Evolutionary conservation across 2,888 invertebrate genomes (phyloP).

Genomic region (Netelia virgata): DNA sequence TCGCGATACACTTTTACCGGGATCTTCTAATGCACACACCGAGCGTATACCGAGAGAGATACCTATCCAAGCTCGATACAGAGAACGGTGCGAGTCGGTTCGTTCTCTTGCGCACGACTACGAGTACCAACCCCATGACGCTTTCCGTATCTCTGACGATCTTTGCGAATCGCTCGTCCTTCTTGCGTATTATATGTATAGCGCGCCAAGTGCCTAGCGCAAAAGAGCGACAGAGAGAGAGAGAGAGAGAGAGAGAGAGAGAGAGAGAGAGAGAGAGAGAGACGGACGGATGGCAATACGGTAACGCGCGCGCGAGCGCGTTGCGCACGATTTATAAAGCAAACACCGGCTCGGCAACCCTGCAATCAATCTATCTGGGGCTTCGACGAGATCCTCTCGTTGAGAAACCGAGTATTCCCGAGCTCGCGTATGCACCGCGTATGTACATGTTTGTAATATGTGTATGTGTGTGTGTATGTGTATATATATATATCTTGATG

Average conservation of each 20-base stretch:
- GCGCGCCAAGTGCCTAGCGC: conserved; percentile 30
- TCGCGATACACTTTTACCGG: not conserved
- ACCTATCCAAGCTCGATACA: not conserved
- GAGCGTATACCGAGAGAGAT: not conserved
- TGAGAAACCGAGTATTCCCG: not conserved
- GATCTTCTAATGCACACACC: not conserved
- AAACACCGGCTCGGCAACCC: conserved; percentile 81
- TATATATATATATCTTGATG: conserved; percentile 5
- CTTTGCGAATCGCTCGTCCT: conserved; percentile 36
- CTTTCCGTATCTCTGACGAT: not conserved
- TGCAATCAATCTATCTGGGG: conserved; percentile 81
- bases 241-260: no score
- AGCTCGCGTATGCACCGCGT: conserved; percentile 1
- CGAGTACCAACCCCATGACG: not conserved
- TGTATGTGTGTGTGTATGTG: not conserved
- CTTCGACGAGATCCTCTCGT: conserved; percentile 52
- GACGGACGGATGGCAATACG: conserved; percentile 9
- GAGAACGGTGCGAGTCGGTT: not conserved
- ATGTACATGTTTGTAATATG: not conserved
- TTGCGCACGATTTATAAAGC: conserved; percentile 83
- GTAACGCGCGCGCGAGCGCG: conserved; percentile 28
- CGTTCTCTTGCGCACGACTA: not conserved
- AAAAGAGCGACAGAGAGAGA: conserved; percentile 1
- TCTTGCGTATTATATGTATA: conserved; percentile 35
- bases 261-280: conserved; percentile 5